phyloP scores from a whole-genome alignment of 1,140 invertebrate species.

The Cyphomyrmex costatus region DNA sequence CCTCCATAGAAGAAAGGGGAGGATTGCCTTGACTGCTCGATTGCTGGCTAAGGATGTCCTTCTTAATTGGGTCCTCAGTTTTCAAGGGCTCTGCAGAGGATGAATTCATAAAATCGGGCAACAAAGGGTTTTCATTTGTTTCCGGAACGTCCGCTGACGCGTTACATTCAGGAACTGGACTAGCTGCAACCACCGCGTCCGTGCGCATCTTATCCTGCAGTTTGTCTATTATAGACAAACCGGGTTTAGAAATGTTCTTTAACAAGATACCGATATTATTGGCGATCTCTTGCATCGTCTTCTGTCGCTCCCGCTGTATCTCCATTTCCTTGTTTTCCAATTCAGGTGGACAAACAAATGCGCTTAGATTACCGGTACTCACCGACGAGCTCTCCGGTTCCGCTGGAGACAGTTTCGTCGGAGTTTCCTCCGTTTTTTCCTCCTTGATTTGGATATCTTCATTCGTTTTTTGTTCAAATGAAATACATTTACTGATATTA shows the following conservation, averaged over 20 bases:
- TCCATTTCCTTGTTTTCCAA: constrained; percentile 84
- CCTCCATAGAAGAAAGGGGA: neutral
- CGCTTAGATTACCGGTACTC: constrained; percentile 80
- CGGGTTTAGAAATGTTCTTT: constrained; percentile 71
- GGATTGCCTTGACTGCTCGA: neutral
- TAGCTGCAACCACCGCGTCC: constrained; percentile 30
- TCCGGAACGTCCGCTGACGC: neutral
- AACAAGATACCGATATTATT: constrained; percentile 82
- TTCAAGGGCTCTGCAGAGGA: neutral
- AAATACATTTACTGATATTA: neutral
- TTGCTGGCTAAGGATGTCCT: neutral
- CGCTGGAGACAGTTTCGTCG: constrained; percentile 46
- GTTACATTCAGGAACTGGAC: neutral
- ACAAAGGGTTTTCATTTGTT: neutral
- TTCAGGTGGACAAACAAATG: constrained; percentile 84
- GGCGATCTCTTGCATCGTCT: constrained; percentile 84
- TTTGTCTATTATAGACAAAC: constrained; percentile 83
- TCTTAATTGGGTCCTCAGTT: neutral
- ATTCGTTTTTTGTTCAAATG: neutral
- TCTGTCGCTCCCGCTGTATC: constrained; percentile 83
- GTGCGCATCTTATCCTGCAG: constrained; percentile 84
- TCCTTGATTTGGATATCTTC: constrained; percentile 6
- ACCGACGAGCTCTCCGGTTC: neutral
- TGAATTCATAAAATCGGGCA: neutral
- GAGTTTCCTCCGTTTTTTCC: neutral